Percentiles rank a stretch among this genome's conserved stretches.
These are phyloP conservation scores for Rhipidura dahli DNA, from an alignment of 2,113 vertebrate species.

Conservation along the genomic window DNA sequence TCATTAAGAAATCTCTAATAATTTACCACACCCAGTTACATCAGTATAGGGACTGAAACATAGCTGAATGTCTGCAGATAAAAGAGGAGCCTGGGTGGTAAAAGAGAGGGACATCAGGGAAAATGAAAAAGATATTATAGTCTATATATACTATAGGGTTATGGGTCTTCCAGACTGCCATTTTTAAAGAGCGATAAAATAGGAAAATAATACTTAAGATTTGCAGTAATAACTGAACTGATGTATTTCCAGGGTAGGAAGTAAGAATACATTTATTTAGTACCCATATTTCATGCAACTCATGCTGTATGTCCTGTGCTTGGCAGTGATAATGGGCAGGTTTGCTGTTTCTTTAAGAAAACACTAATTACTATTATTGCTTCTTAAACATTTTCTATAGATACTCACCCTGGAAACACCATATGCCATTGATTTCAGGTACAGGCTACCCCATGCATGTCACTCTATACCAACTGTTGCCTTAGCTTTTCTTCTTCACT, in stretches of 20 bases:
- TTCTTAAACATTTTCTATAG: not conserved
- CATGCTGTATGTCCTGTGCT: rapidly evolving
- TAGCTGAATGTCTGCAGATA: not conserved
- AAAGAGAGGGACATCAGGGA: not conserved
- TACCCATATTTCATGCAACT: not conserved
- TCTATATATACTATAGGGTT: not conserved
- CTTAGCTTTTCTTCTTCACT: not conserved
- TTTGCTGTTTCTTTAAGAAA: not conserved
- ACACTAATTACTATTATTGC: not conserved
- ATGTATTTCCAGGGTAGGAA: not conserved
- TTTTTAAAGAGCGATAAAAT: not conserved
- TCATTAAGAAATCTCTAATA: not conserved
- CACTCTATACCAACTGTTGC: not conserved
- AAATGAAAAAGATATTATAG: not conserved
- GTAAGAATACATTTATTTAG: not conserved
- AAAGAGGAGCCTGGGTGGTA: not conserved
- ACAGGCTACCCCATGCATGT: not conserved
- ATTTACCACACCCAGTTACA: not conserved
- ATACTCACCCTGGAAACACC: not conserved
- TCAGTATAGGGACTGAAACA: not conserved
- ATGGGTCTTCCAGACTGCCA: not conserved
- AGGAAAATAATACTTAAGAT: not conserved
- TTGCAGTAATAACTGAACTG: not conserved
- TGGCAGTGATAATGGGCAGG: not conserved
- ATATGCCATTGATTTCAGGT: not conserved